Conservation (phyloP, 2,888 invertebrate species). For the Folsomia candida region DNA sequence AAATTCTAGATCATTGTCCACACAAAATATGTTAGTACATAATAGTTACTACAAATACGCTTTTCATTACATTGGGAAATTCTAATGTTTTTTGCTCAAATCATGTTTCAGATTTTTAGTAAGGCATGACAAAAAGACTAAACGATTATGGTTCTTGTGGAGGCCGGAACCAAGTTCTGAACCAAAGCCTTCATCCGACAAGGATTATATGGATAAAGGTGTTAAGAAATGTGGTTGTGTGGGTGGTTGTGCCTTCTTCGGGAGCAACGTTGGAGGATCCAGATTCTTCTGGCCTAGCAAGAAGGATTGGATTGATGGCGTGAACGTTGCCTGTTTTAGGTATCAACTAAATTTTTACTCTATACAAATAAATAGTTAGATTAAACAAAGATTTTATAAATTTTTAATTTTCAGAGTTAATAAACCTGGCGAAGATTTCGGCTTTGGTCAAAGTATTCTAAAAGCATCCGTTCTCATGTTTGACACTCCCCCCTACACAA, state of each 20-base stretch:
- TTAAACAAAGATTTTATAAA: background rate
- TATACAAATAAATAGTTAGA: too few species aligned
- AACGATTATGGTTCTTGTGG: constrained; percentile 94
- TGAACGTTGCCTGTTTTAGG: constrained; percentile 73
- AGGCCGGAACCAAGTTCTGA: constrained; percentile 61
- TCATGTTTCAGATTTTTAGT: constrained; percentile 62
- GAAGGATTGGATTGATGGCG: constrained; percentile 75
- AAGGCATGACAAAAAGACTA: constrained; percentile 77
- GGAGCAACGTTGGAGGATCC: constrained; percentile 82
- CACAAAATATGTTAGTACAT: constrained; percentile 78
- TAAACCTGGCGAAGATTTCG: constrained; percentile 75
- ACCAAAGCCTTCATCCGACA: constrained; percentile 59
- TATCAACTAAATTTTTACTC: constrained; percentile 10
- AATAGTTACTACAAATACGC: constrained; percentile 40
- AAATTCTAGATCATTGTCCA: constrained; percentile 57
- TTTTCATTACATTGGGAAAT: background rate
- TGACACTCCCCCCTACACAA: constrained; percentile 83
- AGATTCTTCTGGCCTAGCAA: constrained; percentile 82
- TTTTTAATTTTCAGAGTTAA: constrained; percentile 62
- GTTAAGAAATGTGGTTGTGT: constrained; percentile 82
- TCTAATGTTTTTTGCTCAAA: background rate
- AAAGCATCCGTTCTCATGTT: constrained; percentile 83
- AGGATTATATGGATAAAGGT: constrained; percentile 1
- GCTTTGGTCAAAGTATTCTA: constrained; percentile 90
- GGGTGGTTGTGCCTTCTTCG: constrained; percentile 93